phyloP scores from a whole-genome alignment of 2,113 vertebrate species.

The Mirounga angustirostris region DNA sequence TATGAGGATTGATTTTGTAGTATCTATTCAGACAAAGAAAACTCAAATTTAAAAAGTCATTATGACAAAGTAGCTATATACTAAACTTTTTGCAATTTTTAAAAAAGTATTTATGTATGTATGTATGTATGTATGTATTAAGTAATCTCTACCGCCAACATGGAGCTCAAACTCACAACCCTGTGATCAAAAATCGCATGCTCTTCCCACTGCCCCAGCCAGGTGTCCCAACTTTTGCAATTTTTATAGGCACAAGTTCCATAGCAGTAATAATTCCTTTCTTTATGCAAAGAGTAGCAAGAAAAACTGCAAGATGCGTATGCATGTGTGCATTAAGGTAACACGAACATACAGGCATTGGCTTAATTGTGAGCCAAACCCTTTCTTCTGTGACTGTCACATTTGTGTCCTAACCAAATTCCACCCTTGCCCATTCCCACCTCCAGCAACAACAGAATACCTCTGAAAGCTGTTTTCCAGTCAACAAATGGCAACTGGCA shows the following conservation, averaged over 20 bases:
- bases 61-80: background rate
- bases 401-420: background rate
- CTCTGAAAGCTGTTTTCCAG: background rate
- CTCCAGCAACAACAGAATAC: background rate
- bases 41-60: conserved; percentile 14
- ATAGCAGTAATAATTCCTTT: background rate
- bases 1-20: background rate
- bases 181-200: background rate
- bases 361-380: background rate
- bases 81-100: background rate
- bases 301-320: background rate
- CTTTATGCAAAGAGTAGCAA: background rate
- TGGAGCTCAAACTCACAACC: background rate
- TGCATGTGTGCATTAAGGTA: background rate
- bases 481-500: background rate
- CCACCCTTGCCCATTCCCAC: background rate
- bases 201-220: background rate
- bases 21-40: background rate
- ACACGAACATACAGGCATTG: rapidly evolving
- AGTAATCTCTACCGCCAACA: background rate
- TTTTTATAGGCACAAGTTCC: background rate
- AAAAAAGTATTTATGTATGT: background rate
- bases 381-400: background rate
- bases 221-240: background rate
- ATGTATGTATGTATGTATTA: background rate